phyloP scores from a whole-genome alignment of 1,140 invertebrate species.

The Eumaeus atala region DNA sequence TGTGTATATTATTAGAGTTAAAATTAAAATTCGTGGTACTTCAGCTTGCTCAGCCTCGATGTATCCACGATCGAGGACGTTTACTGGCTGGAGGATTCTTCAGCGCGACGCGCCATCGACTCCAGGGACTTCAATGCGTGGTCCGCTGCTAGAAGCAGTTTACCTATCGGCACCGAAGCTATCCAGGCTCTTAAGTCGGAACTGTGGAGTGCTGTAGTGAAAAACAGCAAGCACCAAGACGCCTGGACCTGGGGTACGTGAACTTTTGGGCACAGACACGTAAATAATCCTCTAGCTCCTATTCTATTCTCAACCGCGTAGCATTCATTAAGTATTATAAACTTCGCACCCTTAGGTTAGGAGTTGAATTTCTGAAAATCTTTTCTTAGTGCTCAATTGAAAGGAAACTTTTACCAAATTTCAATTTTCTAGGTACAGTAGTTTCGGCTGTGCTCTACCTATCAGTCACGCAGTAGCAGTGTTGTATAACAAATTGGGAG shows the following conservation, averaged over 20 bases:
- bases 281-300: too few species aligned
- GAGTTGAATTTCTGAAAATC: too few species aligned
- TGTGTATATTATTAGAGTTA: constrained; percentile 1
- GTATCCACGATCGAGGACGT: constrained; percentile 89
- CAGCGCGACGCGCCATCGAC: constrained; percentile 81
- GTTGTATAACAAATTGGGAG: too few species aligned
- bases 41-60: constrained; percentile 84
- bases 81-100: constrained; percentile 89
- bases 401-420: too few species aligned
- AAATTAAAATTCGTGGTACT: constrained; percentile 17
- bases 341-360: too few species aligned
- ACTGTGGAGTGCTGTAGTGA: constrained; percentile 91
- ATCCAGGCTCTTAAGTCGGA: constrained; percentile 85
- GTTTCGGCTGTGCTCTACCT: too few species aligned
- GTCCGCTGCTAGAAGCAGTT: constrained; percentile 83
- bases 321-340: too few species aligned
- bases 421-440: too few species aligned
- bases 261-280: too few species aligned
- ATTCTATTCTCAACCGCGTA: too few species aligned
- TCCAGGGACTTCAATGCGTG: constrained; percentile 85
- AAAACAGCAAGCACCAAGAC: constrained; percentile 88
- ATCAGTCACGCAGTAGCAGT: too few species aligned
- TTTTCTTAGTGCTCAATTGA: too few species aligned
- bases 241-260: constrained; percentile 89
- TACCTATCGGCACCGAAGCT: constrained; percentile 86